Evolutionary conservation across 2,113 vertebrate genomes (phyloP), one percentile per base, ranked within the genome.

Genomic region (Channa argus): DNA sequence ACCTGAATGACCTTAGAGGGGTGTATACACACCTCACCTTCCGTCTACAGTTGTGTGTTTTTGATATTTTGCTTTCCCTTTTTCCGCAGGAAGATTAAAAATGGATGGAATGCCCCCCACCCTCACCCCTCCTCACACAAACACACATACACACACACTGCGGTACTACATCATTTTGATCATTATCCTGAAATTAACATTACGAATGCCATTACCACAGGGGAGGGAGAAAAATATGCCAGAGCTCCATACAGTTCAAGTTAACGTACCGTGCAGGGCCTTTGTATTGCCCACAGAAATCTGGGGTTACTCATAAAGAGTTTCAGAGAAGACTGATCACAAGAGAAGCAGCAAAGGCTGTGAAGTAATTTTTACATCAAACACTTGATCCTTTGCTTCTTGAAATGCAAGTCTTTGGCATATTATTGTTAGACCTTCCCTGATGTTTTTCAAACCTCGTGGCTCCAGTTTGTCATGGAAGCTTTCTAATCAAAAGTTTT

Each of bases 61-160:
- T 24, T 24, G 24, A 24, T 24, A 24, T 59, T 54, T 15, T 45
- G 37, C 46, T 49, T 66, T 82, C 66, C 55, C 83, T 83, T 83
- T 87, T 87, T 89, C 81, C 83, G 88, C 87, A 90, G 88, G 90
- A 91, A 91, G 88, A 84, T 38, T 71, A 82, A 80, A 80, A 86
- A 91, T 90, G 85, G 62, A 63, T 69, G 88, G 88, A 89, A 92
- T 88, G 82, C 80, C 64, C 63, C 69, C 80, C 64, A 60, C 69
- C 80, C 70, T 69, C 68, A 50, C 15, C 75, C 63, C 53, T 71
- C 66, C 41, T 24, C 15, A 63, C 61, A 38, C 46, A 50, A 68
- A 51, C 43, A 43, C 68, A 67, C 74, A 59, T 62, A 69, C 50
- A 59, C 66, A 38, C 71, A 58, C 65, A 64, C 50, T 68, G 10